phyloP scores from a whole-genome alignment of 2,113 vertebrate genomes.

The western clawed frog (Xenopus tropicalis) region DNA sequence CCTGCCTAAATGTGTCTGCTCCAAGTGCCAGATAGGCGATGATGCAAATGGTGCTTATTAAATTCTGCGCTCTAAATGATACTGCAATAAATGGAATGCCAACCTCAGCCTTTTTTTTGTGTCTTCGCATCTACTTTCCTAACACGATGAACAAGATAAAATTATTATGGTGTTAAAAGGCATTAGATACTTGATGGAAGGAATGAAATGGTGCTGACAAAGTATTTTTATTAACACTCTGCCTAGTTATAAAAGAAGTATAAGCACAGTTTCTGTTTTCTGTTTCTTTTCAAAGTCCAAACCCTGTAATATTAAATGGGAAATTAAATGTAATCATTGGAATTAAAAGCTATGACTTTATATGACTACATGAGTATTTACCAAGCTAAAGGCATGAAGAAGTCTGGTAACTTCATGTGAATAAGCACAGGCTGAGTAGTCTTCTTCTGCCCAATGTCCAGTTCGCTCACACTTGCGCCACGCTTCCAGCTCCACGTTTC shows the following conservation, averaged over 20 bases:
- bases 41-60: background rate
- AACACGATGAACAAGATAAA: background rate
- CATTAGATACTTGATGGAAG: background rate
- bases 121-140: background rate
- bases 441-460: constrained; percentile 80
- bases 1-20: background rate
- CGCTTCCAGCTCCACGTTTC: constrained; percentile 67
- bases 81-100: background rate
- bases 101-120: too few species aligned
- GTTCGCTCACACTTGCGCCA: constrained; percentile 79
- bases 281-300: background rate
- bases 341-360: constrained; percentile 16
- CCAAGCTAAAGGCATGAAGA: constrained; percentile 83
- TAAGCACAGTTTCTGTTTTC: background rate
- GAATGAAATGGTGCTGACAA: constrained; percentile 2
- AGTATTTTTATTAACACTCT: background rate
- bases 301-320: background rate
- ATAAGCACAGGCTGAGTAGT: constrained; percentile 83
- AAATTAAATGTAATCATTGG: constrained; percentile 5
- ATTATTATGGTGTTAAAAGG: constrained; percentile 17
- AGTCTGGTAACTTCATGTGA: constrained; percentile 77
- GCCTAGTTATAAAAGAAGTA: background rate
- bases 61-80: background rate
- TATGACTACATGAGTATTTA: constrained; percentile 44
- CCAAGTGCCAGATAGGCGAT: background rate